phyloP scores from a whole-genome alignment of 2,888 invertebrate species.

The Sclerodermus sp. region DNA sequence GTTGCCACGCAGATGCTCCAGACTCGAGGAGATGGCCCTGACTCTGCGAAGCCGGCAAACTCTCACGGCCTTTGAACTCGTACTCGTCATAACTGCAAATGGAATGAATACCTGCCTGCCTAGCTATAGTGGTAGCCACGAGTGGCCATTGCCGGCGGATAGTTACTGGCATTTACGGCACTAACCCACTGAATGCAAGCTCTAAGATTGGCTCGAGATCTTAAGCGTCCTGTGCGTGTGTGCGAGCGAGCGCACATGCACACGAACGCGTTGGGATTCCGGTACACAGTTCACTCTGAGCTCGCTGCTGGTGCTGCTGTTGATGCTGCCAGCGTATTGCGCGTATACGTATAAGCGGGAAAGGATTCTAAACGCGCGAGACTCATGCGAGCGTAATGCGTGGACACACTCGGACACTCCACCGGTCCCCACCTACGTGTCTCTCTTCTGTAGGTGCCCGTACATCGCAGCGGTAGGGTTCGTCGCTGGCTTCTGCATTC shows the following conservation, averaged over 20 bases:
- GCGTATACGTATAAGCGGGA: too few relatives aligned
- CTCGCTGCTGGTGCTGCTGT: too few relatives aligned
- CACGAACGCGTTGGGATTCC: conserved; percentile 8
- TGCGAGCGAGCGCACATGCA: conserved; percentile 16
- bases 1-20: conserved; percentile 20
- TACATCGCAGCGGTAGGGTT: too few relatives aligned
- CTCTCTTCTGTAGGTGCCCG: too few relatives aligned
- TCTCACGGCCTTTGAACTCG: conserved; percentile 55
- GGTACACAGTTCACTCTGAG: too few relatives aligned
- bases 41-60: conserved; percentile 29
- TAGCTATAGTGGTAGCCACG: conserved; percentile 41
- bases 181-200: conserved; percentile 47
- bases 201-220: conserved; percentile 52
- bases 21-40: conserved; percentile 21
- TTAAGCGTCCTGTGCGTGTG: conserved; percentile 38
- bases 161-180: conserved; percentile 47
- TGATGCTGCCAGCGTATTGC: too few relatives aligned
- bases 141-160: conserved; percentile 44
- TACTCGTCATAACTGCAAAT: conserved; percentile 56
- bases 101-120: conserved; percentile 51
- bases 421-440: too few relatives aligned
- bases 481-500: too few relatives aligned
- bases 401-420: too few relatives aligned
- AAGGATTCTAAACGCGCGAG: too few relatives aligned
- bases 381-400: too few relatives aligned